Evolutionary conservation across 2,888 invertebrate species (phyloP).

Genomic region (Pseudoips prasinana): DNA sequence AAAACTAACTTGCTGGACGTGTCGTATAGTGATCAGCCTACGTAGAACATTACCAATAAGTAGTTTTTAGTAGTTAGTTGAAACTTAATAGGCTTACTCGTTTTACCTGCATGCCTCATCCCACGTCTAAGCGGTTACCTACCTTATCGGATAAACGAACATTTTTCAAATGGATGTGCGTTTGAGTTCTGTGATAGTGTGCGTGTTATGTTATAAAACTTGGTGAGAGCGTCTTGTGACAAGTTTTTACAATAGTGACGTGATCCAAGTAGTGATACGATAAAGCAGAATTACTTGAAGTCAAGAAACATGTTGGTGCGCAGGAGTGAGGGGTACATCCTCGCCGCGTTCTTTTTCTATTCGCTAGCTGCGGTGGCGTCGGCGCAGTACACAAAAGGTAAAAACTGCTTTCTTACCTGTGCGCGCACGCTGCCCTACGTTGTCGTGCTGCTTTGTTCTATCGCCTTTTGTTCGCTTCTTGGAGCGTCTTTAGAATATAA

Average conservation of each 20-base stretch:
- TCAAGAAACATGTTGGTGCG: conserved; percentile 62
- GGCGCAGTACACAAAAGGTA: conserved; percentile 75
- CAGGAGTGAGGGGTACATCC: conserved; percentile 63
- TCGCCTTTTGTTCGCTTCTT: conserved; percentile 58
- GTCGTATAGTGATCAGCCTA: conserved; percentile 55
- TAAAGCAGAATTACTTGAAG: conserved; percentile 49
- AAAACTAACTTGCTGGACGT: conserved; percentile 55
- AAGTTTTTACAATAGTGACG: conserved; percentile 71
- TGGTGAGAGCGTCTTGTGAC: conserved; percentile 68
- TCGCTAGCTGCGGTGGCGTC: conserved; percentile 62
- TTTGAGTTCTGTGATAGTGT: conserved; percentile 75
- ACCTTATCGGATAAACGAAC: conserved; percentile 78
- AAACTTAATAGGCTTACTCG: conserved; percentile 76
- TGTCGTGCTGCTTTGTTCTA: conserved; percentile 61
- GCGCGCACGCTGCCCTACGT: conserved; percentile 48
- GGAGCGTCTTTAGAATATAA: conserved; percentile 33
- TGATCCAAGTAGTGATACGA: conserved; percentile 58
- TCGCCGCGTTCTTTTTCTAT: conserved; percentile 63
- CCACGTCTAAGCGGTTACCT: conserved; percentile 75
- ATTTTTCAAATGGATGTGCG: conserved; percentile 81
- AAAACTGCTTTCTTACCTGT: conserved; percentile 68
- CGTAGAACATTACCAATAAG: conserved; percentile 52
- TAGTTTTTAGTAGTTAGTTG: conserved; percentile 76
- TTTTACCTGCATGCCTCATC: conserved; percentile 78
- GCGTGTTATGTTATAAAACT: conserved; percentile 71